These are phyloP conservation scores for Lepidurus packardi DNA, from an alignment of 1,140 invertebrate species.

Conservation along the genomic window DNA sequence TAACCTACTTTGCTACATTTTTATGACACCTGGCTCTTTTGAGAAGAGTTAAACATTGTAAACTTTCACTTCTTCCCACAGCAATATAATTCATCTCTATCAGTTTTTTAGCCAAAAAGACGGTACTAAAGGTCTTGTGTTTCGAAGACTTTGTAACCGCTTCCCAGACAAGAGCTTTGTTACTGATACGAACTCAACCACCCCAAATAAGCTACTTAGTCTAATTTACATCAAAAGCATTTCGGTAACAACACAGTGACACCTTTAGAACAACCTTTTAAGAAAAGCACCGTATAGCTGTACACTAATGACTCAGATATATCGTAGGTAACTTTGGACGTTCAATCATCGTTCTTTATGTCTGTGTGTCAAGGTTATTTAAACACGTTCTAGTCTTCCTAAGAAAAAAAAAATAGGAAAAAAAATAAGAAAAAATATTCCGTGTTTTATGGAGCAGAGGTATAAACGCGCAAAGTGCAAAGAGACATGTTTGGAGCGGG, in stretches of 20 bases:
- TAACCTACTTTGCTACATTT: no score
- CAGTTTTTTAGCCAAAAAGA: no score
- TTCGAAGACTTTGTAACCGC: no score
- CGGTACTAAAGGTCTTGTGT: no score
- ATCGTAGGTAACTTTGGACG: not conserved
- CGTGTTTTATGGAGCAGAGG: not conserved
- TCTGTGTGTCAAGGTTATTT: conserved; percentile 2
- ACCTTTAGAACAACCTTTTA: not conserved
- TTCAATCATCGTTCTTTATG: not conserved
- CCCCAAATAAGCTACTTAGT: conserved; percentile 15
- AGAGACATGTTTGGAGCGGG: not conserved
- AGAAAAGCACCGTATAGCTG: not conserved
- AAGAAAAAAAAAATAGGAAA: not conserved
- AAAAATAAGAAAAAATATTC: not conserved
- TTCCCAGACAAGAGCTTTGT: no score
- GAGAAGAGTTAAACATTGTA: no score
- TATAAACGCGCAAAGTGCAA: not conserved
- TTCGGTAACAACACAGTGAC: not conserved
- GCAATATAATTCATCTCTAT: no score
- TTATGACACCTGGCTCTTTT: no score
- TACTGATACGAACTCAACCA: not conserved
- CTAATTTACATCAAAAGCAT: conserved; percentile 10
- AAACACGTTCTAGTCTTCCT: not conserved
- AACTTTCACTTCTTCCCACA: no score
- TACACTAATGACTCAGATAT: not conserved